phyloP scores from a whole-genome alignment of 2,888 invertebrate species.

The Asteroscopus sphinx region DNA sequence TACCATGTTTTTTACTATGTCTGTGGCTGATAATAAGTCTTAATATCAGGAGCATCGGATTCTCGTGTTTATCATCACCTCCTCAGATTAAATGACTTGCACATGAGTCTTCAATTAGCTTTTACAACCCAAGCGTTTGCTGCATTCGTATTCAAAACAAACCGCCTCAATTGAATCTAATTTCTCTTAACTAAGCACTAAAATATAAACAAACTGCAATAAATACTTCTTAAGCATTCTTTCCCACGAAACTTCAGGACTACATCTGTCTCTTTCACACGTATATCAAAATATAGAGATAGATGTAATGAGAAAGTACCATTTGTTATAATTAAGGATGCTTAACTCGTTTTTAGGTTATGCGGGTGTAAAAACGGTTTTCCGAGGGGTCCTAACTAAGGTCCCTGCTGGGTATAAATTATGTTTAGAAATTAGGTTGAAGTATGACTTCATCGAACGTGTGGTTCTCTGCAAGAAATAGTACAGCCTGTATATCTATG shows the following conservation, averaged over 20 bases:
- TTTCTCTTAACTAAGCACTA: constrained; percentile 42
- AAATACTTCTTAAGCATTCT: constrained; percentile 45
- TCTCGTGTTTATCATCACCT: neutral
- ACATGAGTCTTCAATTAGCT: constrained; percentile 16
- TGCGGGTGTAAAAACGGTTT: constrained; percentile 53
- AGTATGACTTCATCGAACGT: no score
- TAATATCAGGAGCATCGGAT: no score
- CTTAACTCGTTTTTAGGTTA: constrained; percentile 59
- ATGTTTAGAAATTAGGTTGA: no score
- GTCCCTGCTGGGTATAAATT: constrained; percentile 29
- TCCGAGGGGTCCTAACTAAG: constrained; percentile 26
- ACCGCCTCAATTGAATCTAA: constrained; percentile 48
- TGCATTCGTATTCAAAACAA: constrained; percentile 35
- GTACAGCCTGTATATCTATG: no score
- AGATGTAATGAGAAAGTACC: constrained; percentile 32
- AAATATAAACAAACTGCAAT: constrained; percentile 47
- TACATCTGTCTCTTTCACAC: constrained; percentile 32
- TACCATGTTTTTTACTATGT: no score
- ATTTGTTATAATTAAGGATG: constrained; percentile 57
- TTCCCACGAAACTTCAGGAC: constrained; percentile 55
- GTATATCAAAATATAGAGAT: constrained; percentile 31
- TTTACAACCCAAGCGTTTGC: constrained; percentile 34
- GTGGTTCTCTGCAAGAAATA: no score
- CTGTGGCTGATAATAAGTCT: no score
- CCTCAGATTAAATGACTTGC: neutral